Conservation (phyloP, 2,888 invertebrate species). For the Ophion obscuratus region DNA sequence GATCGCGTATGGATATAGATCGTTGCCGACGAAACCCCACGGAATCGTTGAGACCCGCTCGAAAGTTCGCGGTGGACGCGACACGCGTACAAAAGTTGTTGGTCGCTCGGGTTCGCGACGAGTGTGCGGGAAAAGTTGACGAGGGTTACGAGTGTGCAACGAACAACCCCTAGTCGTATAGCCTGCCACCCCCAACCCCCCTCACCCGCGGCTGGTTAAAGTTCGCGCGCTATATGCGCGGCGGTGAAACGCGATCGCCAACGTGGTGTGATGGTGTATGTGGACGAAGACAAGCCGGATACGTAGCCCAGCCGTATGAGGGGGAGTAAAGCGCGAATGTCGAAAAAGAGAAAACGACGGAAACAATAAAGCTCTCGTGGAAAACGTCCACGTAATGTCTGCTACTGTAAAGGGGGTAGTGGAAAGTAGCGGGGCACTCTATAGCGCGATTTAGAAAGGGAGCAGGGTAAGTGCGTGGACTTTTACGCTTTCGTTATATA, state of each 20-base stretch:
- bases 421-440: conserved; percentile 1
- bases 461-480: conserved; percentile 40
- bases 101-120: conserved; percentile 1
- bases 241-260: background rate
- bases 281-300: background rate
- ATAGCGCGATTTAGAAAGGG: conserved; percentile 7
- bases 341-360: conserved; percentile 24
- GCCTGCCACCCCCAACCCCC: background rate
- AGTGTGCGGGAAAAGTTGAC: background rate
- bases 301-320: background rate
- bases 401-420: conserved; percentile 23
- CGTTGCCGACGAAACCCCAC: background rate
- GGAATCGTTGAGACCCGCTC: background rate
- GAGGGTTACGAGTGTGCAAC: background rate
- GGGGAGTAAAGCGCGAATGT: conserved; percentile 1
- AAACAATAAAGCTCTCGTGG: conserved; percentile 26
- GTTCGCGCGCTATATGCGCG: background rate
- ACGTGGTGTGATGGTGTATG: background rate
- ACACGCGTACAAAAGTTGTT: conserved; percentile 7
- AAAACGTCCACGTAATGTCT: conserved; percentile 62
- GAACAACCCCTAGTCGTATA: background rate
- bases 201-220: background rate
- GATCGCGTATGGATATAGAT: background rate
- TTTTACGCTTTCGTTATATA: conserved; percentile 50
- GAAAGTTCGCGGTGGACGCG: conserved; percentile 2